phyloP scores from a whole-genome alignment of 2,113 vertebrate genomes.

The Isichthys henryi region DNA sequence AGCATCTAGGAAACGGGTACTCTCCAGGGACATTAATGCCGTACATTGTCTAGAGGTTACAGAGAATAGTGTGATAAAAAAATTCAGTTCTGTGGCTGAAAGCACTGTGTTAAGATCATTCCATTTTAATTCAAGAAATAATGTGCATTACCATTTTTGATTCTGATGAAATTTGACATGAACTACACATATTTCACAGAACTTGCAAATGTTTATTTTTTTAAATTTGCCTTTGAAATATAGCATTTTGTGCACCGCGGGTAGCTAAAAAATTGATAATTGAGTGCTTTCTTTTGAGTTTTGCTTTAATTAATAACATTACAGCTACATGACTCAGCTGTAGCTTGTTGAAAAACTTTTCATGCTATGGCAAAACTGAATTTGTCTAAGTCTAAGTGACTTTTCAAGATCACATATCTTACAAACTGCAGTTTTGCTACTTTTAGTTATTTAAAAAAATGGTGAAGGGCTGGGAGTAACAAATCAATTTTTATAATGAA shows the following conservation, averaged over 20 bases:
- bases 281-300: not conserved
- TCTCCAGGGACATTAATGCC: not conserved
- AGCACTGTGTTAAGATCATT: not conserved
- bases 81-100: not conserved
- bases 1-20: not conserved
- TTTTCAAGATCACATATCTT: not conserved
- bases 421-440: not conserved
- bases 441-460: not conserved
- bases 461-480: not conserved
- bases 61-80: not conserved
- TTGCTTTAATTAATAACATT: not conserved
- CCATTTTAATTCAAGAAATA: not conserved
- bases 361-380: not conserved
- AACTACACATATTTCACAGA: not conserved
- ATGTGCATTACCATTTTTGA: not conserved
- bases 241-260: not conserved
- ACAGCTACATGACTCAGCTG: not conserved
- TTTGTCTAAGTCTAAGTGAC: not conserved
- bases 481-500: not conserved
- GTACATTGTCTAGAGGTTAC: not conserved
- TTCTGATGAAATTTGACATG: not conserved
- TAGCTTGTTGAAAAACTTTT: not conserved
- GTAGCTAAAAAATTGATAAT: not conserved
- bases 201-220: not conserved
- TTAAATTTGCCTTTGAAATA: not conserved